Conservation (phyloP, 2,113 vertebrate species). For the Psilopogon haemacephalus region DNA sequence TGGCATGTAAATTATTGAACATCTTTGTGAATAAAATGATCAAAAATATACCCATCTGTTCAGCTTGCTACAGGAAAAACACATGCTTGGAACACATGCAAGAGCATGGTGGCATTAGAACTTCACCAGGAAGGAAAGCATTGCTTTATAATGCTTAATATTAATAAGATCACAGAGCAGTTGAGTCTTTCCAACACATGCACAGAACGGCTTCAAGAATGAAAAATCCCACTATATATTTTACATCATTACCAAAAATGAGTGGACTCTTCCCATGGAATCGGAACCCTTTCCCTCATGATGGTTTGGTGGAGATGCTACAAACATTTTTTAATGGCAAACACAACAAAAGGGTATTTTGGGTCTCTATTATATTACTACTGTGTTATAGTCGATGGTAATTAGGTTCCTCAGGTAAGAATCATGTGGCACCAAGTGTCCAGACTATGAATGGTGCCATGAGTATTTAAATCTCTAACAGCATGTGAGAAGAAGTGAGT, state of each 20-base stretch:
- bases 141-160: not conserved
- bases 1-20: slow-evolving; percentile 15
- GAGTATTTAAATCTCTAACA: not conserved
- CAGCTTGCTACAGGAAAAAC: not conserved
- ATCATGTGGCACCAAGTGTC: not conserved
- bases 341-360: accelerated
- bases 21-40: slow-evolving; percentile 2
- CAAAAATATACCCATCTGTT: not conserved
- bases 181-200: not conserved
- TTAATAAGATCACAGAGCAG: not conserved
- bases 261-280: not conserved
- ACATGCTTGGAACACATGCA: not conserved
- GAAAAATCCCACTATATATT: not conserved
- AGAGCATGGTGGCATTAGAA: not conserved
- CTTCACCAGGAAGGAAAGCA: not conserved
- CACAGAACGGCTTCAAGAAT: not conserved
- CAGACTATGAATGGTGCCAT: not conserved
- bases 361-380: not conserved
- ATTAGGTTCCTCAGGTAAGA: not conserved
- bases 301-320: not conserved
- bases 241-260: not conserved
- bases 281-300: not conserved
- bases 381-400: not conserved
- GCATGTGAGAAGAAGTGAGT: not conserved
- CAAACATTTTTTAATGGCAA: not conserved